Conservation (phyloP, 2,888 invertebrate species). For the Diploptera punctata region DNA sequence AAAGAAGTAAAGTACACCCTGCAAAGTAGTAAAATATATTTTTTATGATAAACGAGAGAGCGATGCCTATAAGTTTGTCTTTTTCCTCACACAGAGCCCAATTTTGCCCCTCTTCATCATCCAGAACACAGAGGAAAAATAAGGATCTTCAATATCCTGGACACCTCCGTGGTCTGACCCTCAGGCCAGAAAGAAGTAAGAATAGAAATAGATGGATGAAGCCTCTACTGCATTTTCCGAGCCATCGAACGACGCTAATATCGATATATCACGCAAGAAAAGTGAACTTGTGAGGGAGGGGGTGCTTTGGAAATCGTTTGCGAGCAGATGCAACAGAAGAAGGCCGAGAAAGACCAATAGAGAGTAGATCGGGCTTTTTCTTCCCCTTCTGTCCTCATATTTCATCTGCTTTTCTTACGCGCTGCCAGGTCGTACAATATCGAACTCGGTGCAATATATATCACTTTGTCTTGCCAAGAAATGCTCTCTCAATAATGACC, state of each 20-base stretch:
- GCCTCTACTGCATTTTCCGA: conserved; percentile 32
- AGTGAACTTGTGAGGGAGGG: not conserved
- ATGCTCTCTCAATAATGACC: not conserved
- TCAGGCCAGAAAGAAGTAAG: not conserved
- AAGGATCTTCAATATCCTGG: not conserved
- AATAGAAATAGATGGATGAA: conserved; percentile 17
- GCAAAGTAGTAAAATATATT: too few relatives aligned
- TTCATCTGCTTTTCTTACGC: not conserved
- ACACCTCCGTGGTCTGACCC: conserved; percentile 14
- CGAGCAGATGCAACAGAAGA: conserved; percentile 13
- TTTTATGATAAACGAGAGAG: conserved; percentile 34
- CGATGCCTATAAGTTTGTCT: conserved; percentile 25
- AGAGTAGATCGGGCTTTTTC: not conserved
- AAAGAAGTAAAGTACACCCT: too few relatives aligned
- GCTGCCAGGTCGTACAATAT: not conserved
- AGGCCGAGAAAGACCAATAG: not conserved
- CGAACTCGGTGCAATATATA: not conserved
- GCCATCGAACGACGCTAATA: conserved; percentile 36
- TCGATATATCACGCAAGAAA: conserved; percentile 35
- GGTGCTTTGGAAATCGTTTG: conserved; percentile 8
- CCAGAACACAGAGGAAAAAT: not conserved
- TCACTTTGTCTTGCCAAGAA: not conserved
- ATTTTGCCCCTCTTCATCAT: conserved; percentile 18
- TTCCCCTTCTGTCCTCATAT: not conserved
- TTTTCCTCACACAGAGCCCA: not conserved